Conservation (phyloP, 2,888 invertebrate species). For the Drosophila paranaensis region DNA sequence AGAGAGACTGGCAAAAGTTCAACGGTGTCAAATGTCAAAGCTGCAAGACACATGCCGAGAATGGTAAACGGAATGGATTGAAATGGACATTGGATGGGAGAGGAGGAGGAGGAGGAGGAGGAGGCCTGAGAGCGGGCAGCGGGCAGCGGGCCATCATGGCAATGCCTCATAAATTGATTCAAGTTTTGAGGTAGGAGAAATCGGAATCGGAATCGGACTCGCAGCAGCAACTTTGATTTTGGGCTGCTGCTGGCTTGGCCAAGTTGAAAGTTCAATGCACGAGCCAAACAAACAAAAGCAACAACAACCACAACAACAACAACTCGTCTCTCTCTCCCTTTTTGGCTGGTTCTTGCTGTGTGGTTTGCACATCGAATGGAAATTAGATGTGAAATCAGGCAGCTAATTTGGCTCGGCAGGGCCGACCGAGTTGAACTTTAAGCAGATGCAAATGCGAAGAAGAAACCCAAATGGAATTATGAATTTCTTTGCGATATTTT, state of each 20-base stretch:
- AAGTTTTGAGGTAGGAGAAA: slow-evolving; percentile 32
- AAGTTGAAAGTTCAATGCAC: slow-evolving; percentile 76
- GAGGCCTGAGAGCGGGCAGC: neutral
- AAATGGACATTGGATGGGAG: slow-evolving; percentile 19
- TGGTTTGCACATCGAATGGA: slow-evolving; percentile 41
- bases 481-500: slow-evolving; percentile 44
- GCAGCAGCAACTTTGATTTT: neutral
- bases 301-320: neutral
- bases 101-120: neutral
- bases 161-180: slow-evolving; percentile 64
- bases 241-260: slow-evolving; percentile 4
- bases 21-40: slow-evolving; percentile 58
- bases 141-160: slow-evolving; percentile 26
- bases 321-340: neutral
- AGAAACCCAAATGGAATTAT: slow-evolving; percentile 49
- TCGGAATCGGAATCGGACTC: slow-evolving; percentile 36
- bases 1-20: slow-evolving; percentile 23
- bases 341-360: slow-evolving; percentile 16
- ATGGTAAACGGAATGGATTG: slow-evolving; percentile 40
- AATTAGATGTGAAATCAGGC: slow-evolving; percentile 55
- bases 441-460: slow-evolving; percentile 47
- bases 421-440: slow-evolving; percentile 45
- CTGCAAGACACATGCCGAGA: slow-evolving; percentile 46
- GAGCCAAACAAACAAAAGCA: slow-evolving; percentile 8
- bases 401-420: slow-evolving; percentile 49